A percentile compares a stretch with the other conserved stretches of the same genome.
Conservation (phyloP, 1,140 invertebrate species). For the Pogonomyrmex barbatus region DNA sequence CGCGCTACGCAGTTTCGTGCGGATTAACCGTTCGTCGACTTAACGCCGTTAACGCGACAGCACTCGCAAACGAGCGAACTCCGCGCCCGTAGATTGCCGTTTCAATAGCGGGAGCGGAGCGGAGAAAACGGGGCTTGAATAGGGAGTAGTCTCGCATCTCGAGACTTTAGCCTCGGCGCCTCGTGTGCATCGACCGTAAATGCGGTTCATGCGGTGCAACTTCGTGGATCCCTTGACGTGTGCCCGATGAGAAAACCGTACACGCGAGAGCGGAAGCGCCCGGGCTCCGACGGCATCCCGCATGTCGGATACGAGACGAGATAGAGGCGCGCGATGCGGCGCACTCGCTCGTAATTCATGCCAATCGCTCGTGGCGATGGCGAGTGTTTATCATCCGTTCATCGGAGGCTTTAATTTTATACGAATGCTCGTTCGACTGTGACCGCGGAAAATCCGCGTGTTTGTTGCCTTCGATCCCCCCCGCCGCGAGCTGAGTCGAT, state of each 20-base stretch:
- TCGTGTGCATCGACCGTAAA: constrained; percentile 36
- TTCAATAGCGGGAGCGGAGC: constrained; percentile 26
- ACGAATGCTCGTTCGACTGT: neutral
- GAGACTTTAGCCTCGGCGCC: constrained; percentile 31
- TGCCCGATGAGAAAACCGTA: neutral
- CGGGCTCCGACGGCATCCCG: constrained; percentile 13
- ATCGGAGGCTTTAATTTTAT: constrained; percentile 48
- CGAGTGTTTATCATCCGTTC: constrained; percentile 43
- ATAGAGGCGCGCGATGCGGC: constrained; percentile 6
- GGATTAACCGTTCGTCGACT: neutral
- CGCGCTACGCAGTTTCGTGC: neutral
- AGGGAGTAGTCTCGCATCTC: constrained; percentile 30
- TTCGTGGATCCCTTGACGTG: constrained; percentile 2
- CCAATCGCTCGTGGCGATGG: constrained; percentile 37
- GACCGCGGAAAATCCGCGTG: constrained; percentile 46
- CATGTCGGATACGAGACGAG: constrained; percentile 21
- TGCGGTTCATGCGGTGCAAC: constrained; percentile 47
- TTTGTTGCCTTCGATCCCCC: constrained; percentile 33
- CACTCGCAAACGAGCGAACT: constrained; percentile 46
- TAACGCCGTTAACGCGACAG: neutral
- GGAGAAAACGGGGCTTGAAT: constrained; percentile 41
- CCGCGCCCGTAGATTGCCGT: neutral
- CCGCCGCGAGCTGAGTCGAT: neutral
- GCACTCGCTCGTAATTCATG: constrained; percentile 37
- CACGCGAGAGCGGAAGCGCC: constrained; percentile 25